Base-by-base conservation (phyloP, 2,888 invertebrate species). In the Euzophera pinguis region DNA sequence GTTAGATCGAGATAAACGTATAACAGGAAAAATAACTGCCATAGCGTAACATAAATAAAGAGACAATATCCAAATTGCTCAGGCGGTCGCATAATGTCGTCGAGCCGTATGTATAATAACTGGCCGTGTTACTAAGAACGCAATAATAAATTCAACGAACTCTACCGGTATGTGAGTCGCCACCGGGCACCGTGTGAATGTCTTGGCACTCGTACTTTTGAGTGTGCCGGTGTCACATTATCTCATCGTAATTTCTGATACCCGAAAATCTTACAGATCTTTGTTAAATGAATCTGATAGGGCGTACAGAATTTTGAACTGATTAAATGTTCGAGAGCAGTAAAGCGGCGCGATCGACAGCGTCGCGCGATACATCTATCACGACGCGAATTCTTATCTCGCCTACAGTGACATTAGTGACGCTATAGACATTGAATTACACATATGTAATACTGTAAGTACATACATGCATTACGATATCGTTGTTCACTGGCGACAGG, bases 111-210 rank as follows among this genome's bases (percentile, higher is more conserved):
- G 77, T 81, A 79, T 81, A 79, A 81, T 81, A 88, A 87, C 86
- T 81, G 87, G 79, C 76, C 77, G 75, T 73, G 75, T 75, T 75
- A 84, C 86, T 81, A 78, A 84, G 89, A 89, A 89, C 79, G 89
- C 81, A 81, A 89, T 90, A 89, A 90, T 84, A 86, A 89, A 89
- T 89, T 87, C 90, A 89, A 89, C 88, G 90, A 90, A 90, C 90
- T 83, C 85, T 86, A 82, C 86, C 83, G 83, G 87, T 86, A 85
- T 81, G 85, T 81, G 85, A 88, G 81, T 86, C 78, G 75, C 71
- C 73, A 69, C 76, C 67, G 76, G 75, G 80, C 81, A 86, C 88
- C 88, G 89, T 89, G 89, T 89, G 89, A 88, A 89, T 85, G 80
- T 81, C 75, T 73, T 74, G 75, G 76, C 72, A 74, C 75, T 78